Evolutionary conservation across 2,888 invertebrate genomes (phyloP), one percentile per base, ranked within the genome.

Genomic region (Neria commutata): DNA sequence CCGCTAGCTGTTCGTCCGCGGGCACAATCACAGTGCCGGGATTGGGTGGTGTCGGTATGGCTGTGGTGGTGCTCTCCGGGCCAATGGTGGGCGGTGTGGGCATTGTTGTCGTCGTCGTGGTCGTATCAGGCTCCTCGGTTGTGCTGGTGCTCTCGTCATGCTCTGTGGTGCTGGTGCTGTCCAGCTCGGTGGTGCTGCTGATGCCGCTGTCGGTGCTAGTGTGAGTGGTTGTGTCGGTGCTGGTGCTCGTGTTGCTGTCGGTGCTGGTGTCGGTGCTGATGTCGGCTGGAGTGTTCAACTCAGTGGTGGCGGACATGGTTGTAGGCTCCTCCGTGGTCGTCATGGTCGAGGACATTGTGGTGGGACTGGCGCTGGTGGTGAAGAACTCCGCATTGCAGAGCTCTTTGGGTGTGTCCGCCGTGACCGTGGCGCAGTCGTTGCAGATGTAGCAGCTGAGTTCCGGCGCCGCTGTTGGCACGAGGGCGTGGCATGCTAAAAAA

Each of bases 371-470:
- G 16, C 60, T 65, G 0, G 56, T 57, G 54, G 64, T 70, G 52
- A 78, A 77, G 57, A 63, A 75, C 2, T 67, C 72, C 21, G 64
- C 74, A 61, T 79, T 70, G 55, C 79, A 79, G 40, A 62, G 57
- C 56, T 71, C 5, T 17, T 73, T 34, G 2, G 74, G 74, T 0
- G 76, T 74, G 11, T 64, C 52, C 16, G 61, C 64, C 5, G 67
- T 65, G 29, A 76, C 53, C 37, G 64, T 61, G 0, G 54, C 57
- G 46, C 81, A 81, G 45, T 78, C 60, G 19, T 78, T 71, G 60
- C 80, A 80, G 5, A 78, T 74, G 60, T 79, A 80, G 62, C 80
- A 80, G 64, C 67, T 63, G 11, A 80, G 58, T 52, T 78, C n/a
- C n/a, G n/a, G n/a, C n/a, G n/a, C n/a, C n/a, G n/a, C n/a, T n/a